phyloP scores from a whole-genome alignment of 2,797 vertebrate genomes.

The Botia kubotai region DNA sequence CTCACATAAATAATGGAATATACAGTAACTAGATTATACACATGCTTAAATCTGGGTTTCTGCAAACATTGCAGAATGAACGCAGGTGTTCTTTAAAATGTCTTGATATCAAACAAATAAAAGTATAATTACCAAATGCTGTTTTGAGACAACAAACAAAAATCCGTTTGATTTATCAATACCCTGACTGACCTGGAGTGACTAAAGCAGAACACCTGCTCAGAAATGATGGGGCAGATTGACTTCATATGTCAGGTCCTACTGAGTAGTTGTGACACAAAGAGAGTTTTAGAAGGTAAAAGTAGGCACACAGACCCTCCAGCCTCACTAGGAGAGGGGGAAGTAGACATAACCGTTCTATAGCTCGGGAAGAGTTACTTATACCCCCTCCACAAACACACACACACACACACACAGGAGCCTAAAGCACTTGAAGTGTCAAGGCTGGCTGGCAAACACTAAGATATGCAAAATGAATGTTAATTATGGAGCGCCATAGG shows the following conservation, averaged over 20 bases:
- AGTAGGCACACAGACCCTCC: not conserved
- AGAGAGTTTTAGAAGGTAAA: not conserved
- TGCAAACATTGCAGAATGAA: not conserved
- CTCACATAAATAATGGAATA: slow-evolving; percentile 13
- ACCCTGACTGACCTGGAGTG: not conserved
- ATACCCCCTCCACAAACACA: not conserved
- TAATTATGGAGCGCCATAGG: slow-evolving; percentile 74
- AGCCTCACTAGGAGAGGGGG: slow-evolving; percentile 4
- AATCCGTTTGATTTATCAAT: not conserved
- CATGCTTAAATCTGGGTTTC: not conserved
- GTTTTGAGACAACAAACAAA: not conserved
- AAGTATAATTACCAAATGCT: not conserved
- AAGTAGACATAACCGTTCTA: slow-evolving; percentile 14
- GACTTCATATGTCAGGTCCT: slow-evolving; percentile 30
- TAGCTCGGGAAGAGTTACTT: not conserved
- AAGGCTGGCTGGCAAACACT: slow-evolving; percentile 66
- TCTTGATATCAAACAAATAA: not conserved
- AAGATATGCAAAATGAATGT: slow-evolving; percentile 71
- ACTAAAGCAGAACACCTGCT: not conserved
- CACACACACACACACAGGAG: slow-evolving; percentile 44
- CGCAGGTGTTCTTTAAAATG: not conserved
- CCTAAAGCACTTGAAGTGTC: slow-evolving; percentile 62
- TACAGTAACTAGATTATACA: not conserved
- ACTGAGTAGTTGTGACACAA: slow-evolving; percentile 22
- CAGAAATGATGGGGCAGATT: slow-evolving; percentile 4